These are phyloP conservation scores for Tinea trinotella DNA, from an alignment of 2,888 invertebrate species.

Conservation along the genomic window DNA sequence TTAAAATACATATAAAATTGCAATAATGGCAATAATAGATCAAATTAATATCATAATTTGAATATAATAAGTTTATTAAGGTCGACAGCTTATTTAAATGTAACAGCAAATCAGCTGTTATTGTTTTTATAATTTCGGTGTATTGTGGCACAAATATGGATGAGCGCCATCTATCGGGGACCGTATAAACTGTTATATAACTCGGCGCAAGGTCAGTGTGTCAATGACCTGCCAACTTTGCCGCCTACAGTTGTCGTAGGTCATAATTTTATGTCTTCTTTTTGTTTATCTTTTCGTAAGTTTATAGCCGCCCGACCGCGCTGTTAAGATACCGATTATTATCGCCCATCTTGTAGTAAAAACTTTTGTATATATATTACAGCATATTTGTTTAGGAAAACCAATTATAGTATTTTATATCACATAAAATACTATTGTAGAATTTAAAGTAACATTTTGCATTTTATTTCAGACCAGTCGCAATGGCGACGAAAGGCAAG, in stretches of 20 bases:
- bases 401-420: too few species aligned
- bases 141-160: neutral
- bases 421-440: too few species aligned
- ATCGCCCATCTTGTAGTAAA: constrained; percentile 8
- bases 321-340: constrained; percentile 1
- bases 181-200: constrained; percentile 32
- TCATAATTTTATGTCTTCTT: constrained; percentile 73
- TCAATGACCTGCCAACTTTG: constrained; percentile 70
- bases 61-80: too few species aligned
- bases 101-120: neutral
- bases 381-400: neutral
- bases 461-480: constrained; percentile 27
- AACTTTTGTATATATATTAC: neutral
- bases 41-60: too few species aligned
- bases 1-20: too few species aligned
- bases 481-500: constrained; percentile 81
- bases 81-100: too few species aligned
- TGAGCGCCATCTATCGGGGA: constrained; percentile 51
- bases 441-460: neutral
- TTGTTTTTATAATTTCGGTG: neutral
- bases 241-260: constrained; percentile 71
- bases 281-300: constrained; percentile 72
- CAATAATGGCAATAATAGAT: too few species aligned
- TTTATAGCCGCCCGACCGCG: constrained; percentile 41
- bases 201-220: constrained; percentile 60